Conservation (phyloP, 2,888 invertebrate genomes). For the Linnaemya vulpina region DNA sequence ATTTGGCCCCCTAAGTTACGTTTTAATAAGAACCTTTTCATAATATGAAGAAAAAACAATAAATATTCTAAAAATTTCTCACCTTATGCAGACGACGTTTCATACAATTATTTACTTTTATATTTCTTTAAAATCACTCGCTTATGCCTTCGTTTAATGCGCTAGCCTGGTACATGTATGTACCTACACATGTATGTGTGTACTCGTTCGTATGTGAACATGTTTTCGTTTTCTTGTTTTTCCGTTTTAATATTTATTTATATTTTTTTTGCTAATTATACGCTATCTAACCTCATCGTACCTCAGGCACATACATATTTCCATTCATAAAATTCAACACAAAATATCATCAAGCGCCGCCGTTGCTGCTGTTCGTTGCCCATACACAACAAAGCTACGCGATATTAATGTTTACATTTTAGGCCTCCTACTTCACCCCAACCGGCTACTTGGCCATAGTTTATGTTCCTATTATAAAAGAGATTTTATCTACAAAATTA, state of each 20-base stretch:
- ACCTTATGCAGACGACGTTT: conserved; percentile 53
- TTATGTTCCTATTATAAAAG: conserved; percentile 40
- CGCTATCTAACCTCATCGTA: conserved; percentile 71
- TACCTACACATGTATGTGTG: background rate
- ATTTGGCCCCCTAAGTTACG: background rate
- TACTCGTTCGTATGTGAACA: conserved; percentile 29
- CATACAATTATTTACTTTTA: conserved; percentile 28
- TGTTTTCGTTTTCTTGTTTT: conserved; percentile 56
- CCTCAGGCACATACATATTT: conserved; percentile 67
- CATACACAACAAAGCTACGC: conserved; percentile 47
- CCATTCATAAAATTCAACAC: conserved; percentile 71
- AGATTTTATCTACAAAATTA: conserved; percentile 64
- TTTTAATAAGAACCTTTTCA: conserved; percentile 27
- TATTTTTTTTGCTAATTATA: conserved; percentile 67
- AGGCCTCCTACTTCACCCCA: conserved; percentile 17
- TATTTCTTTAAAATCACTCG: conserved; percentile 40
- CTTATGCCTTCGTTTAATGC: conserved; percentile 27
- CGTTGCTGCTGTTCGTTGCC: conserved; percentile 37
- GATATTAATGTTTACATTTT: conserved; percentile 70
- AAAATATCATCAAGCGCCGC: conserved; percentile 70
- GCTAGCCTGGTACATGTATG: background rate
- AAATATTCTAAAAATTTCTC: conserved; percentile 54
- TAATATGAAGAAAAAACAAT: conserved; percentile 24
- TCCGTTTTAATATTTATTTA: conserved; percentile 14
- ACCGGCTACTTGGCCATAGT: background rate